These are phyloP conservation scores for Chelon labrosus DNA, from an alignment of 2,797 vertebrate species.

Conservation along the genomic window DNA sequence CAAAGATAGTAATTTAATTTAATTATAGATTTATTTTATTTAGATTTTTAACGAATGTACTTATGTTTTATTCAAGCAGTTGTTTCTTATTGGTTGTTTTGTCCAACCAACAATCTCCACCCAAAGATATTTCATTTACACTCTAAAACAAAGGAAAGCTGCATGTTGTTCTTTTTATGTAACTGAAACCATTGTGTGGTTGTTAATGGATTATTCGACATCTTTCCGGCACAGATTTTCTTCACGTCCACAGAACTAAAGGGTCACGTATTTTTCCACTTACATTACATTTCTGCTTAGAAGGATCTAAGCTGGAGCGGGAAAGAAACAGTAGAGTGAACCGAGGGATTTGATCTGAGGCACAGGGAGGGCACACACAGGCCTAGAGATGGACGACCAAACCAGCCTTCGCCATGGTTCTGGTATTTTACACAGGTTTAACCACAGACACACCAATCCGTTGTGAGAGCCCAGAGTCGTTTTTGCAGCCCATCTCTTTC, in stretches of 20 bases:
- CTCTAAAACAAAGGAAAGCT: not conserved
- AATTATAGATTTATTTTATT: not conserved
- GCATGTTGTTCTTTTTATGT: not conserved
- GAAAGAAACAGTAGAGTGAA: constrained; percentile 3
- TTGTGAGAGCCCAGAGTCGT: constrained; percentile 55
- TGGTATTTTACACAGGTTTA: constrained; percentile 67
- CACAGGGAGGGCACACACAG: constrained; percentile 7
- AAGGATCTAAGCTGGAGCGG: constrained; percentile 16
- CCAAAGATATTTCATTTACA: not conserved
- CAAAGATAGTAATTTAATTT: not conserved
- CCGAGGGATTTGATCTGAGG: constrained; percentile 22
- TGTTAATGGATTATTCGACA: not conserved
- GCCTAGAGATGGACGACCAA: constrained; percentile 35
- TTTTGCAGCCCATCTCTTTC: constrained; percentile 61
- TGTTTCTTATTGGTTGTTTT: not conserved
- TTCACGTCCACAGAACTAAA: not conserved
- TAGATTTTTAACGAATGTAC: no score
- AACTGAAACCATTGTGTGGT: not conserved
- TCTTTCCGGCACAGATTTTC: not conserved
- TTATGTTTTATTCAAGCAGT: no score
- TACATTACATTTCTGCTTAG: constrained; percentile 1
- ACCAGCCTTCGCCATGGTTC: constrained; percentile 25
- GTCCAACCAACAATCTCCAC: not conserved
- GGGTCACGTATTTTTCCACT: not conserved
- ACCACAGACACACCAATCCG: constrained; percentile 52